Conservation (phyloP, 64 coral and sea anemone species). For the Catalaphyllia jardinei region DNA sequence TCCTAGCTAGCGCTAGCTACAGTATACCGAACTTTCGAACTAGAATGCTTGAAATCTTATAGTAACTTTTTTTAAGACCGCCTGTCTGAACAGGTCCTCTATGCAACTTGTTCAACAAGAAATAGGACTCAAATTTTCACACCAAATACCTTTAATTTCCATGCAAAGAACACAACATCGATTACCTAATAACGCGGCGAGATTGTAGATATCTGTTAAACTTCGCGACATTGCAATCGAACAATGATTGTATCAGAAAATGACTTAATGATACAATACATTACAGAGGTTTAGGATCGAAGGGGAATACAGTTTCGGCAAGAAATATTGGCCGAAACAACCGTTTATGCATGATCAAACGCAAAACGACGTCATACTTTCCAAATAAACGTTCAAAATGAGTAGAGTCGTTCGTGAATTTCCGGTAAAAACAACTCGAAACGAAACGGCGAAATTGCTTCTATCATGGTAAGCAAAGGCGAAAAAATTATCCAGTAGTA, state of each 20-base stretch:
- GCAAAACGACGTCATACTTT: not conserved
- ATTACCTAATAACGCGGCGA: not conserved
- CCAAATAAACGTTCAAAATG: not conserved
- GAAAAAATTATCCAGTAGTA: not conserved
- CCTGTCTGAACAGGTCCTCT: not conserved
- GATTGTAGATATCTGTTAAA: not conserved
- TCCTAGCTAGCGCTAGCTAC: too few species aligned
- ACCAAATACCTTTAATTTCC: not conserved
- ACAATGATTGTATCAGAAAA: not conserved
- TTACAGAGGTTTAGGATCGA: not conserved
- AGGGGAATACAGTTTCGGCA: not conserved
- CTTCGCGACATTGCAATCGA: not conserved
- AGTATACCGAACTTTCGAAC: not conserved
- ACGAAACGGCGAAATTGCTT: not conserved
- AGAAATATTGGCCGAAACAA: not conserved
- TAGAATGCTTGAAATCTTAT: not conserved
- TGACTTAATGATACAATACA: not conserved
- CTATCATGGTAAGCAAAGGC: not conserved
- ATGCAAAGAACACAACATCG: not conserved
- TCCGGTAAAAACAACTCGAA: not conserved
- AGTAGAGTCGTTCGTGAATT: constrained; percentile 19
- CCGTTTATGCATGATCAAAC: constrained; percentile 23
- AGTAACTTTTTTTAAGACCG: not conserved
- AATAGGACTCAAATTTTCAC: not conserved
- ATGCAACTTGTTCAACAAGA: not conserved